These are phyloP conservation scores for Pristionchus entomophagus DNA, from an alignment of 2,888 invertebrate genomes.

Conservation along the genomic window DNA sequence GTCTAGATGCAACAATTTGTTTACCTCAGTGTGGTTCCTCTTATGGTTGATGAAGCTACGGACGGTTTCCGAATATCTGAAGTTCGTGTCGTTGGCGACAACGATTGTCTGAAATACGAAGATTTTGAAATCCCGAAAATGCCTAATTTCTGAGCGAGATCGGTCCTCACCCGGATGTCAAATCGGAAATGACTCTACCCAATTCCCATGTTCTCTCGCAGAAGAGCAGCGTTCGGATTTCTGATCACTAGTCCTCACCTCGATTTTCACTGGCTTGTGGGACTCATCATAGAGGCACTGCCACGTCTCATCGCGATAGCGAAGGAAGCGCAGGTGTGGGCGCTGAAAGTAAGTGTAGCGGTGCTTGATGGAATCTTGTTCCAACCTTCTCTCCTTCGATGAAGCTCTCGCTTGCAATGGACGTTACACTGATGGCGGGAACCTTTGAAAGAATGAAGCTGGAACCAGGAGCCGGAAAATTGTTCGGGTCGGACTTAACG, in stretches of 20 bases:
- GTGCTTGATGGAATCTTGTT: too few species aligned
- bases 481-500: conserved; percentile 39
- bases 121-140: too few species aligned
- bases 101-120: conserved; percentile 84
- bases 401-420: conserved; percentile 35
- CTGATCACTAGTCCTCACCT: too few species aligned
- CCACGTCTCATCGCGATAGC: conserved; percentile 71
- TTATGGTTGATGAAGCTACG: conserved; percentile 99
- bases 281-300: conserved; percentile 70
- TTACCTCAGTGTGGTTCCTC: conserved; percentile 94
- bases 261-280: too few species aligned
- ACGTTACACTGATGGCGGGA: conserved; percentile 27
- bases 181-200: too few species aligned
- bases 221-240: too few species aligned
- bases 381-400: too few species aligned
- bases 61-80: conserved; percentile 97
- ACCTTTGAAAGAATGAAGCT: not conserved
- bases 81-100: conserved; percentile 97
- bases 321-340: conserved; percentile 70
- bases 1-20: too few species aligned
- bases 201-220: too few species aligned
- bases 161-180: not conserved
- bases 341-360: too few species aligned
- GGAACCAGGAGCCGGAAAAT: not conserved
- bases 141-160: too few species aligned